Evolutionary conservation across 2,888 invertebrate species (phyloP).

Genomic region (Calameuta idolon): DNA sequence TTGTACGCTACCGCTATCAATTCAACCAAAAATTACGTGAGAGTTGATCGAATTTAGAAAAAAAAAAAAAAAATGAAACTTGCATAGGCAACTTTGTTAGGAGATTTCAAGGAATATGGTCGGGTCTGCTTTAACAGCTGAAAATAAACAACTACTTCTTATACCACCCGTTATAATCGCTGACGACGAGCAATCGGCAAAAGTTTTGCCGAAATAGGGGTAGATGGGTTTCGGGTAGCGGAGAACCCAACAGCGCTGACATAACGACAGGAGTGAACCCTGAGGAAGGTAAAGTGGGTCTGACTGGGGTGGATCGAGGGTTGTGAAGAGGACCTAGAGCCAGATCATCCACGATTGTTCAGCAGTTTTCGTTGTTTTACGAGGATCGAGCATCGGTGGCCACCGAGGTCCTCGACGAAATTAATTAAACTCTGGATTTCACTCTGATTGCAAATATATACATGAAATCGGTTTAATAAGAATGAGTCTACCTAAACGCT

Average conservation of each 20-base stretch:
- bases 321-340: background rate
- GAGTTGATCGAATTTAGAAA: too few relatives aligned
- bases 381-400: background rate
- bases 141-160: background rate
- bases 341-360: background rate
- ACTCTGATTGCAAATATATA: slow-evolving; percentile 7
- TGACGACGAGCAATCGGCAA: background rate
- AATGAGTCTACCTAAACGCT: background rate
- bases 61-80: background rate
- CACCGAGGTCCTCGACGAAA: slow-evolving; percentile 6
- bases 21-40: background rate
- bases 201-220: background rate
- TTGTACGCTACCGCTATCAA: background rate
- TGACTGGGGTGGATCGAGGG: background rate
- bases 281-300: background rate
- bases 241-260: background rate
- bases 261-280: background rate
- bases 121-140: background rate
- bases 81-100: background rate
- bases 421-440: slow-evolving; percentile 21
- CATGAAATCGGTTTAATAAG: slow-evolving; percentile 8
- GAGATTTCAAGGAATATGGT: background rate
- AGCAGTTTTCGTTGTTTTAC: background rate
- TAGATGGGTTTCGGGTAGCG: background rate
- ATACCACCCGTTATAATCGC: background rate